Evolutionary conservation across 2,113 vertebrate species (phyloP), one percentile per base, ranked within the genome.

Genomic region (Proterorhinus semilunaris): DNA sequence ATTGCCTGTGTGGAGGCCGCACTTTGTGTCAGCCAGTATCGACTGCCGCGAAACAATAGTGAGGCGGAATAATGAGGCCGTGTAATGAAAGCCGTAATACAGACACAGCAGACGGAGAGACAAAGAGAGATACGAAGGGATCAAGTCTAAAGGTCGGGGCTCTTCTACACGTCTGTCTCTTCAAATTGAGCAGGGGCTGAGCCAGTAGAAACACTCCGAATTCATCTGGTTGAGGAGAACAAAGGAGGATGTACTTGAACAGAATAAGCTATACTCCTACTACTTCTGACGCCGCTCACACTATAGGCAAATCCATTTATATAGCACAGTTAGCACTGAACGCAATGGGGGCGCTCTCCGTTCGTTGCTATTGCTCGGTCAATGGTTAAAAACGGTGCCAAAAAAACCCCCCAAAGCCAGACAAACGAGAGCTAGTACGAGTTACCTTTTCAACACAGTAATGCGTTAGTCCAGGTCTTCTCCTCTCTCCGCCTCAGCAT

Each of bases 11-110:
- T 53, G 45, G 46, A 21, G 47, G 70, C 64, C 72, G 36, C n/a
- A 42, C 62, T 75, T 82, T 75, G 62, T 77, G 49, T 45, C 16
- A 66, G 43, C 58, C 45, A 0, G 0, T 68, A 86, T 83, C 72
- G 81, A 88, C 59, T 47, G 15, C 21, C 69, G 64, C 45, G 61
- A 74, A 83, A 82, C 75, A 80, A 80, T 78, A 72, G 69, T 76
- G 27, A 78, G 73, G 78, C 74, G 66, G 80, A 68, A 57, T 79
- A 87, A 80, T 50, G 72, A 86, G 71, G 27, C 17, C 4, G 64
- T 49, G 66, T 79, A 75, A 84, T 77, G 70, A 77, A 76, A 65
- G 63, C 58, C 65, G 75, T 79, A 80, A 90, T 86, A 83, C 84
- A 79, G 66, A 78, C 53, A 27, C 8, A 8, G 51, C 7, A 16